Percentiles rank a stretch among this genome's conserved stretches.
These are phyloP conservation scores for Euplagia quadripunctaria DNA, from an alignment of 2,888 invertebrate genomes.

Conservation along the genomic window DNA sequence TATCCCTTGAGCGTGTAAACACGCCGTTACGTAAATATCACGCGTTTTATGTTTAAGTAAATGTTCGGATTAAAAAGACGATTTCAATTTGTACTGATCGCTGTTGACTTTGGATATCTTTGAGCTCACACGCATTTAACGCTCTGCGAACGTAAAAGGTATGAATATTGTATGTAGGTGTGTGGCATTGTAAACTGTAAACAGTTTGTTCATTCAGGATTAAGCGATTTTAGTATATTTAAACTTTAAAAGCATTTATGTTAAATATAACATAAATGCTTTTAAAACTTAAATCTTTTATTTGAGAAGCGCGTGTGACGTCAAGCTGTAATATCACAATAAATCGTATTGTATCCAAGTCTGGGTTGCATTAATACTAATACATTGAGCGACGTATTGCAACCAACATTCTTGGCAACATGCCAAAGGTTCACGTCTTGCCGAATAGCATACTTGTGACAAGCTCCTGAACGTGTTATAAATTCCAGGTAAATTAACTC, in stretches of 20 bases:
- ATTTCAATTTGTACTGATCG: conserved; percentile 22
- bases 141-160: background rate
- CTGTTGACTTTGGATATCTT: conserved; percentile 25
- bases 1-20: conserved; percentile 57
- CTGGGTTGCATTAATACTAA: background rate
- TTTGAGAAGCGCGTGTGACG: background rate
- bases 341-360: conserved; percentile 4
- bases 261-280: background rate
- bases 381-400: conserved; percentile 35
- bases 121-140: conserved; percentile 7
- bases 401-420: conserved; percentile 54
- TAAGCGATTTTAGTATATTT: too few relatives aligned
- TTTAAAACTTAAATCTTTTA: background rate
- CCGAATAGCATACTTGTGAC: conserved; percentile 49
- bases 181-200: background rate
- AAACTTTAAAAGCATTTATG: too few relatives aligned
- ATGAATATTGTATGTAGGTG: conserved; percentile 2
- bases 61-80: conserved; percentile 27
- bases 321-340: background rate
- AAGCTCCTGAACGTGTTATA: conserved; percentile 34
- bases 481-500: conserved; percentile 24
- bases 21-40: conserved; percentile 39
- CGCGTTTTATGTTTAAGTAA: conserved; percentile 38
- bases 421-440: conserved; percentile 46
- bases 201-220: background rate